These are phyloP conservation scores for Enteromius thamalakanensis DNA, from an alignment of 2,797 vertebrate species.

Conservation along the genomic window DNA sequence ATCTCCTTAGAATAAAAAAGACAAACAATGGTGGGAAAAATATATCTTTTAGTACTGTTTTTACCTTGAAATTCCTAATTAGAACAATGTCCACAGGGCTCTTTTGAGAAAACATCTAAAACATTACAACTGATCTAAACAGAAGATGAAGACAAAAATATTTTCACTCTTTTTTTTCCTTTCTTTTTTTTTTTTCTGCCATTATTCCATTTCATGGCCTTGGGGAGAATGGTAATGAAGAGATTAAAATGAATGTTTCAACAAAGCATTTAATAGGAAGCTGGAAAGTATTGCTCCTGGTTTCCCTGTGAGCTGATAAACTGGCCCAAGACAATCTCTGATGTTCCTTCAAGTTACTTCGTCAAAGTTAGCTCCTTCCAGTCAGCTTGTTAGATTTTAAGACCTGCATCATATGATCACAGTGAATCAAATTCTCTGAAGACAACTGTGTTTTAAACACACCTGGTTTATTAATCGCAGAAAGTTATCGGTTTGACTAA, in stretches of 20 bases:
- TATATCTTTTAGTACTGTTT: slow-evolving; percentile 53
- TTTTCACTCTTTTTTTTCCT: slow-evolving; percentile 56
- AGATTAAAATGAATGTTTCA: slow-evolving; percentile 68
- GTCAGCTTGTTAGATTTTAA: neutral
- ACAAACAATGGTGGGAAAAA: slow-evolving; percentile 57
- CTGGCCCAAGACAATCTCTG: neutral
- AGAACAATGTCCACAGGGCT: slow-evolving; percentile 59
- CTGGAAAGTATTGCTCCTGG: slow-evolving; percentile 27
- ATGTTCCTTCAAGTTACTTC: neutral
- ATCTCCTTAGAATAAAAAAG: slow-evolving; percentile 26
- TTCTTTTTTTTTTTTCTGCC: slow-evolving; percentile 5
- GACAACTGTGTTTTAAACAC: neutral
- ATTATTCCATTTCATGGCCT: slow-evolving; percentile 69
- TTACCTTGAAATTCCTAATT: slow-evolving; percentile 70
- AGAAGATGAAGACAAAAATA: slow-evolving; percentile 53
- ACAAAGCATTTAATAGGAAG: slow-evolving; percentile 58
- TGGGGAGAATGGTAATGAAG: slow-evolving; percentile 72
- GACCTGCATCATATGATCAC: neutral
- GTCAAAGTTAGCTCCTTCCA: neutral
- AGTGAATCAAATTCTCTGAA: neutral
- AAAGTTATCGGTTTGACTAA: slow-evolving; percentile 17
- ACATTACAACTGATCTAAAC: slow-evolving; percentile 55
- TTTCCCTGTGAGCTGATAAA: slow-evolving; percentile 5
- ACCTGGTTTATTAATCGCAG: neutral
- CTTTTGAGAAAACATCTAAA: slow-evolving; percentile 56